Conservation (phyloP, 2,888 invertebrate genomes). For the Monopis laevigella region DNA sequence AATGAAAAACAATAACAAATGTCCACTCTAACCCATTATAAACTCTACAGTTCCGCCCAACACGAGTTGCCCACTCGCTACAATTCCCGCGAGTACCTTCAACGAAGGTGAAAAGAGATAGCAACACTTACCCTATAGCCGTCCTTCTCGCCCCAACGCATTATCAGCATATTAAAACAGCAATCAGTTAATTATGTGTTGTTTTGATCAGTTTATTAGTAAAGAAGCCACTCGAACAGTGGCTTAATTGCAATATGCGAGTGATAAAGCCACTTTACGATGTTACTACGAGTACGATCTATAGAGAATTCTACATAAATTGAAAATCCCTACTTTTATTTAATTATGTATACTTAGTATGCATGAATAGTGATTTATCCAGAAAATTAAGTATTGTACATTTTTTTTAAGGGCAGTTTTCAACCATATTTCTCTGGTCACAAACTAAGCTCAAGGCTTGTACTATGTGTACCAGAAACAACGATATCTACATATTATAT, state of each 20-base stretch:
- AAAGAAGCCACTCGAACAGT: constrained; percentile 8
- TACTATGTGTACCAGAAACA: no score
- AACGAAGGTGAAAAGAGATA: not conserved
- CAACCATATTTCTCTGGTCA: no score
- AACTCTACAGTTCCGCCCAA: constrained; percentile 37
- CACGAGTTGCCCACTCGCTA: constrained; percentile 41
- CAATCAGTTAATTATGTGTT: constrained; percentile 11
- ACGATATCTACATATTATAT: no score
- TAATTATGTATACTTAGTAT: no score
- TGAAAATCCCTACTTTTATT: no score
- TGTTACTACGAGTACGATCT: not conserved
- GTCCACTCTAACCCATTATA: not conserved
- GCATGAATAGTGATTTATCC: no score
- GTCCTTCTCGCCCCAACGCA: not conserved
- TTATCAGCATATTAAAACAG: constrained; percentile 7
- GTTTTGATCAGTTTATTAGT: constrained; percentile 9
- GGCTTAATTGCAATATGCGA: constrained; percentile 1
- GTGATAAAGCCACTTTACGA: not conserved
- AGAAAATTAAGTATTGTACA: no score
- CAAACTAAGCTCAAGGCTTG: no score
- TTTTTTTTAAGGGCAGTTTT: no score
- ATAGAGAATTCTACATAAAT: no score
- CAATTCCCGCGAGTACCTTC: constrained; percentile 19
- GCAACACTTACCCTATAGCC: not conserved
- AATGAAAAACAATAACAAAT: not conserved